Percentiles rank a stretch among this genome's conserved stretches.
phyloP scores from a whole-genome alignment of 2,888 invertebrate genomes.

The Andrena fulva region DNA sequence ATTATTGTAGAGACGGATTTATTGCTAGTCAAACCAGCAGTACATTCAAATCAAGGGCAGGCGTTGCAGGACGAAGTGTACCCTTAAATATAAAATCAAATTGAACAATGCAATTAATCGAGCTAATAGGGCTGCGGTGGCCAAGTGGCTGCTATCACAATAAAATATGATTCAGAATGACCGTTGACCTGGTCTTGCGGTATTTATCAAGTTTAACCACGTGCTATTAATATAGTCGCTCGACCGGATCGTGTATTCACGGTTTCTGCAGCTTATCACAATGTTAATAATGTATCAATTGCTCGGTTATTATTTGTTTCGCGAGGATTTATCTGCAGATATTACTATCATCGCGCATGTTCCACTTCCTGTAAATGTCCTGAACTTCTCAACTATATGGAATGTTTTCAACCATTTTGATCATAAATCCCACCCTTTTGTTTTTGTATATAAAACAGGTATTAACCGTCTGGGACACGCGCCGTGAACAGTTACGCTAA shows the following conservation, averaged over 20 bases:
- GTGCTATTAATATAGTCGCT: constrained; percentile 5
- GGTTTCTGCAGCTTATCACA: background rate
- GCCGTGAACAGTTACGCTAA: too few species aligned
- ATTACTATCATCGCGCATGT: background rate
- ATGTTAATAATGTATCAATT: constrained; percentile 5
- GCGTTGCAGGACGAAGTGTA: background rate
- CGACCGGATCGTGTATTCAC: background rate
- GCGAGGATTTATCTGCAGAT: background rate
- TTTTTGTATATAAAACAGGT: background rate
- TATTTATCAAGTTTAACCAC: constrained; percentile 22
- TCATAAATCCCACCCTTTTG: background rate
- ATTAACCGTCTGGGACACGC: too few species aligned
- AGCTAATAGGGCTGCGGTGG: background rate
- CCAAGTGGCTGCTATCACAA: constrained; percentile 27
- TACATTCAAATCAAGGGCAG: too few species aligned
- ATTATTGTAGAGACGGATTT: too few species aligned
- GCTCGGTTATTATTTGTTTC: constrained; percentile 4
- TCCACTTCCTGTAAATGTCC: background rate
- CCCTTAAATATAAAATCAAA: background rate
- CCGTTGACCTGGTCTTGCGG: constrained; percentile 34
- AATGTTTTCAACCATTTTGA: too few species aligned
- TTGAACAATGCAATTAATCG: constrained; percentile 24
- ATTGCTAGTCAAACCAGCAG: too few species aligned
- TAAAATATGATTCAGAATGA: constrained; percentile 26
- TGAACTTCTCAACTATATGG: too few species aligned